A percentile compares a stretch with the other conserved stretches of the same genome.
These are phyloP conservation scores for Nephrotoma flavescens DNA, from an alignment of 2,888 invertebrate genomes.

Conservation along the genomic window DNA sequence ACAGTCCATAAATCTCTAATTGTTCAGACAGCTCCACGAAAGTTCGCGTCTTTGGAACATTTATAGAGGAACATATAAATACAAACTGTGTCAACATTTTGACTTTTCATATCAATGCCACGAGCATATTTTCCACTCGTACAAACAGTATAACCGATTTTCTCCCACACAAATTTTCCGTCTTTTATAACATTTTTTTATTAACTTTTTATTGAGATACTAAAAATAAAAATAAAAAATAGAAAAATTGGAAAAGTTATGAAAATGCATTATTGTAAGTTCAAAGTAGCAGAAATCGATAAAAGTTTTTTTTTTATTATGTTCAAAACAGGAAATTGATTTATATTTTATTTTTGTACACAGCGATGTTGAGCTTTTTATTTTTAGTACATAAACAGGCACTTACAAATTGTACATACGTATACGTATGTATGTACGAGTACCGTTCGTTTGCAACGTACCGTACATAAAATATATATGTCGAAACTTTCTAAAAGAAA, in stretches of 20 bases:
- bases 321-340: background rate
- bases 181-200: background rate
- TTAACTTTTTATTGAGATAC: background rate
- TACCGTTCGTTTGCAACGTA: background rate
- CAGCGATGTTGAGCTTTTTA: background rate
- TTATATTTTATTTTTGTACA: background rate
- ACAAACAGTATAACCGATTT: background rate
- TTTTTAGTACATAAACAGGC: background rate
- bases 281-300: background rate
- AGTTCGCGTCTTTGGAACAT: no score
- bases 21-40: no score
- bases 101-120: no score
- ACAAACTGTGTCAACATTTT: no score
- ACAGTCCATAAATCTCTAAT: no score
- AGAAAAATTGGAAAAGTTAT: background rate
- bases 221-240: background rate
- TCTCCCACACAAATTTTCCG: background rate
- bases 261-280: background rate
- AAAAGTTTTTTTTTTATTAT: background rate
- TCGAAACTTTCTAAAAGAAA: background rate
- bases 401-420: background rate
- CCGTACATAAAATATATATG: background rate
- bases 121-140: no score
- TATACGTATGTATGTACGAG: no score
- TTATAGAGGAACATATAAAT: no score